Conservation (phyloP, 1,140 invertebrate genomes). For the Alviniconcha marisindica region DNA sequence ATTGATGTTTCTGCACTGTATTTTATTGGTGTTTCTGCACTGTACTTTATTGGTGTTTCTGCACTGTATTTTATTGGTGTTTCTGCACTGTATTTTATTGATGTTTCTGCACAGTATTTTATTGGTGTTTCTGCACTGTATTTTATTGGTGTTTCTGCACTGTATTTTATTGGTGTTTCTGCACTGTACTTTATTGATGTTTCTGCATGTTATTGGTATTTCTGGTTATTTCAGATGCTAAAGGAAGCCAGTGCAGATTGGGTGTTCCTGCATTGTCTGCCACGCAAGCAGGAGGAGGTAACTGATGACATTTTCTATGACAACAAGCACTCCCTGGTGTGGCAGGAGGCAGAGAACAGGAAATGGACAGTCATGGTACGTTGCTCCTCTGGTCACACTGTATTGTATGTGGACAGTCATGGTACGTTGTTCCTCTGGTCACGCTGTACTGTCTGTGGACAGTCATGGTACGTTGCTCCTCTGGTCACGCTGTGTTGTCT, state of each 20-base stretch:
- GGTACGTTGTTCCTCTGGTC: not conserved
- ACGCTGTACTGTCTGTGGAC: not conserved
- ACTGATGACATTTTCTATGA: constrained; percentile 66
- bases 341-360: constrained; percentile 68
- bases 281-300: constrained; percentile 61
- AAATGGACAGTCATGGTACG: constrained; percentile 70
- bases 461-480: not conserved
- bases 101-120: no score
- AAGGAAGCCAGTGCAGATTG: constrained; percentile 54
- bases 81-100: no score
- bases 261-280: constrained; percentile 68
- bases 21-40: no score
- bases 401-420: not conserved
- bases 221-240: constrained; percentile 52
- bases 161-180: no score
- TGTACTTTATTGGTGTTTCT: no score
- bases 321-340: constrained; percentile 58
- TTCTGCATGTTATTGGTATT: not conserved
- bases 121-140: no score
- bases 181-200: no score
- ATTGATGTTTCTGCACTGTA: no score
- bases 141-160: no score
- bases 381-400: not conserved
- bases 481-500: not conserved
- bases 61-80: no score